phyloP scores from a whole-genome alignment of 2,113 vertebrate species.

The rat (Rattus norvegicus) region DNA sequence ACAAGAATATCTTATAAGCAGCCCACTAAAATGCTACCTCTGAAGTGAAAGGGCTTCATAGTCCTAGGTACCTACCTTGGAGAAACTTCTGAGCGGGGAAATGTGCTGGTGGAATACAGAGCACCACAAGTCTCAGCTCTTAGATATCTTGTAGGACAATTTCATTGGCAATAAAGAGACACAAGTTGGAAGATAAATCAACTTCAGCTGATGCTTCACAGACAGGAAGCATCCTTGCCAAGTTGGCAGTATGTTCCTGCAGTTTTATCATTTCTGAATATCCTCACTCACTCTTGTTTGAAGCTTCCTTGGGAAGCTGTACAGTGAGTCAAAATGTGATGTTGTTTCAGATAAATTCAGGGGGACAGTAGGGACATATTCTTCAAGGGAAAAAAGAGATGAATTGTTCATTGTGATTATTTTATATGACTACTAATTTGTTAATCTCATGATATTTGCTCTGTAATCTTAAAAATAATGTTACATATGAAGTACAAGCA shows the following conservation, averaged over 20 bases:
- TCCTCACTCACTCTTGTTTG: not conserved
- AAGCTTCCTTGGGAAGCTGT: not conserved
- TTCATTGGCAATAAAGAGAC: not conserved
- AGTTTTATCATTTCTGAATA: not conserved
- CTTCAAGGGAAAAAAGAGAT: not conserved
- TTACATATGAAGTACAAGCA: not conserved
- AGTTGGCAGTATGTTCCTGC: not conserved
- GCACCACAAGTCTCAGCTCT: not conserved
- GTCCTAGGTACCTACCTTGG: not conserved
- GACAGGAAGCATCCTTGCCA: not conserved
- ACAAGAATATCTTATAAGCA: not conserved
- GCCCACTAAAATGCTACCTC: not conserved
- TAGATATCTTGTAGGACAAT: not conserved
- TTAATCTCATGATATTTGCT: not conserved
- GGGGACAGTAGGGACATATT: not conserved
- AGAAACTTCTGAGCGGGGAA: not conserved
- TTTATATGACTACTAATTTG: not conserved
- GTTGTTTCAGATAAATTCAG: not conserved
- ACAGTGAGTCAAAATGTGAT: not conserved
- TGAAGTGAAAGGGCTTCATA: not conserved
- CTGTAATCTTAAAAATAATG: not conserved
- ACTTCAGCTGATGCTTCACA: not conserved
- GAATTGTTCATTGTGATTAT: not conserved
- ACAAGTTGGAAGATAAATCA: not conserved
- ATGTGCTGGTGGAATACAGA: not conserved